These are phyloP conservation scores for Clanis bilineata DNA, from an alignment of 2,888 invertebrate species.

Conservation along the genomic window DNA sequence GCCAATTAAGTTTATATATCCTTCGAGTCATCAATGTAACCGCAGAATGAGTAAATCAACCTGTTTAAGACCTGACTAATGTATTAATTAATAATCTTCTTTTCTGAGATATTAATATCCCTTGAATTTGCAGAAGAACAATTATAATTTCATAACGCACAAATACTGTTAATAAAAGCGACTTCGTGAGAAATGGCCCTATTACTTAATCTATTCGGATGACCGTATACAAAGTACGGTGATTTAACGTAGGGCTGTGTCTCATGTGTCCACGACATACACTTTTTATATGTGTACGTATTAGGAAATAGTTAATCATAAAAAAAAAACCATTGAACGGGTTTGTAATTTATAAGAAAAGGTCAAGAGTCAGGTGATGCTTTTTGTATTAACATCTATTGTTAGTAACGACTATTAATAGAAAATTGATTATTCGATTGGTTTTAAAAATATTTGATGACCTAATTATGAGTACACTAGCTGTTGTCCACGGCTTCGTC, in stretches of 20 bases:
- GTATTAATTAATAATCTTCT: background rate
- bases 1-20: background rate
- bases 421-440: no score
- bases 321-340: background rate
- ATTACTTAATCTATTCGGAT: conserved; percentile 49
- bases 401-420: background rate
- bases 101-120: background rate
- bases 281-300: background rate
- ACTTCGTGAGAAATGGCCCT: conserved; percentile 52
- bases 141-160: conserved; percentile 43
- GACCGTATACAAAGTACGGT: conserved; percentile 18
- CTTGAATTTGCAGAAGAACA: conserved; percentile 32
- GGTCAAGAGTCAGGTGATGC: background rate
- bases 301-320: background rate
- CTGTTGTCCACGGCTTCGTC: no score
- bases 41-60: background rate
- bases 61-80: background rate
- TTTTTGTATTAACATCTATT: background rate
- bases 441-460: no score
- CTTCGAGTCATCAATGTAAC: background rate
- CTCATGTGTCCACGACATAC: background rate
- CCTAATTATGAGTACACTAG: no score
- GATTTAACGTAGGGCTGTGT: background rate
- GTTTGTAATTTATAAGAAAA: background rate
- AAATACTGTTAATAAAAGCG: conserved; percentile 16